A percentile compares a stretch with the other conserved stretches of the same genome.
Conservation (phyloP, 2,113 vertebrate genomes). For the Perccottus glenii region DNA sequence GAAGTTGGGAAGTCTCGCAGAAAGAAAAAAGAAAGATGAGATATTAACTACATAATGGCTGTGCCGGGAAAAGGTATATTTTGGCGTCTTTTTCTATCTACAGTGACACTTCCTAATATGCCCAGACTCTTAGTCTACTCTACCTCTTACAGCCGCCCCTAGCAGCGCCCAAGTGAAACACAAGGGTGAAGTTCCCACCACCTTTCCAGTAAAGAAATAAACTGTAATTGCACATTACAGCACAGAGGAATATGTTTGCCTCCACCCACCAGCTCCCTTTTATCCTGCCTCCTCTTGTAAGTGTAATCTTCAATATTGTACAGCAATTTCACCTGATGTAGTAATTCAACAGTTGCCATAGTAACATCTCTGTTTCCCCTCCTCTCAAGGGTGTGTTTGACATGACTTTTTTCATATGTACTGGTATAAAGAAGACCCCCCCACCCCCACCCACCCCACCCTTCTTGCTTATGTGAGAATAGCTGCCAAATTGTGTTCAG, state of each 20-base stretch:
- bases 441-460: conserved; percentile 29
- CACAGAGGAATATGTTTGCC: conserved; percentile 23
- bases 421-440: conserved; percentile 61
- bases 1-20: neutral
- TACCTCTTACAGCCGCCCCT: conserved; percentile 5
- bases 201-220: conserved; percentile 62
- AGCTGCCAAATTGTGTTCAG: conserved; percentile 77
- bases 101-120: conserved; percentile 45
- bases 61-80: conserved; percentile 60
- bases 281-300: conserved; percentile 43
- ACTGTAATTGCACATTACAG: conserved; percentile 55
- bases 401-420: conserved; percentile 45
- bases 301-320: conserved; percentile 49
- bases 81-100: conserved; percentile 26
- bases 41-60: conserved; percentile 39
- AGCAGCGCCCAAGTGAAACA: conserved; percentile 11
- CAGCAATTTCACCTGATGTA: conserved; percentile 51
- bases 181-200: conserved; percentile 32
- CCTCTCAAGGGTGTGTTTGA: conserved; percentile 59
- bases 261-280: conserved; percentile 24
- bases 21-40: conserved; percentile 52
- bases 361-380: conserved; percentile 64
- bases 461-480: conserved; percentile 24
- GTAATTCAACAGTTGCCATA: conserved; percentile 40
- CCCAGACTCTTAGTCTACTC: conserved; percentile 49